These are phyloP conservation scores for Rhagoletis pomonella DNA, from an alignment of 1,140 invertebrate species.

Conservation along the genomic window DNA sequence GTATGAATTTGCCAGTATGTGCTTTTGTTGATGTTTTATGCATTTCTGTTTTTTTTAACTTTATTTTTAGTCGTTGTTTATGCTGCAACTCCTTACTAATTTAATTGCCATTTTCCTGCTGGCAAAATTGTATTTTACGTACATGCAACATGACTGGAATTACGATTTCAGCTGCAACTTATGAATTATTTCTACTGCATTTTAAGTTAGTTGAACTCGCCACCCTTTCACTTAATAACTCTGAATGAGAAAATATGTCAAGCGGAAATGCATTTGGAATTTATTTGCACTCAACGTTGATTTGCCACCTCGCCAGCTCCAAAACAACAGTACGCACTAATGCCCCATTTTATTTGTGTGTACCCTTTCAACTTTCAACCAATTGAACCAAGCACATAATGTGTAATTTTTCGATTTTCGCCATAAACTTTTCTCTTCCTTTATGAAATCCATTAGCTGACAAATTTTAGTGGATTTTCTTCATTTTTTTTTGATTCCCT, in stretches of 20 bases:
- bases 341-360: not conserved
- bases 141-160: slow-evolving; percentile 10
- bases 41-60: not conserved
- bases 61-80: not conserved
- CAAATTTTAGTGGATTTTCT: not conserved
- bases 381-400: not conserved
- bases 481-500: not conserved
- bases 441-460: slow-evolving; percentile 12
- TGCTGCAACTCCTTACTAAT: slow-evolving; percentile 25
- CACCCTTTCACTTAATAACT: slow-evolving; percentile 8
- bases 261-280: slow-evolving; percentile 38
- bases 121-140: not conserved
- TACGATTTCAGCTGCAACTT: not conserved
- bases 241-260: slow-evolving; percentile 29
- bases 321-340: too few species aligned
- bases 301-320: not conserved
- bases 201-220: not conserved
- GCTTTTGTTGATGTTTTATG: too few species aligned
- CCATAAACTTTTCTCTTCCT: slow-evolving; percentile 15
- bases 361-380: not conserved
- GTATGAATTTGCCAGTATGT: too few species aligned
- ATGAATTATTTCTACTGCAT: slow-evolving; percentile 12
- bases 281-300: slow-evolving; percentile 49
- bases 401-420: not conserved
- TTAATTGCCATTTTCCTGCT: slow-evolving; percentile 44